Conservation (phyloP, 2,888 invertebrate genomes). For the Stictocephala bisonia region DNA sequence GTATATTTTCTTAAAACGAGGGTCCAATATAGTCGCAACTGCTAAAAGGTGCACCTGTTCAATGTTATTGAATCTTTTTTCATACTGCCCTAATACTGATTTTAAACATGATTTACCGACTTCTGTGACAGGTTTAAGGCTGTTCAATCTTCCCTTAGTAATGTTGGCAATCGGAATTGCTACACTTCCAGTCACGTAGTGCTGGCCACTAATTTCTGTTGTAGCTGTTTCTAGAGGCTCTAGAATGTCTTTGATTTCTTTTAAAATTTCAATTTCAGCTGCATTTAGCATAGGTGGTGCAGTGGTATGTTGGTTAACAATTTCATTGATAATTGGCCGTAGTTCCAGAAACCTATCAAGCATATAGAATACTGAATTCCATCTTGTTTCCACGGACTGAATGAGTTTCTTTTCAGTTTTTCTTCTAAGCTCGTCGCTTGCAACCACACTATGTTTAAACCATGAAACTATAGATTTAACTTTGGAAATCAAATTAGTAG, state of each 20-base stretch:
- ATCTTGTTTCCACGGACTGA: conserved; percentile 59
- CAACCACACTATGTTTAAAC: conserved; percentile 60
- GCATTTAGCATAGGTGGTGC: conserved; percentile 54
- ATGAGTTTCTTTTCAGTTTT: conserved; percentile 56
- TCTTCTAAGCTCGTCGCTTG: conserved; percentile 56
- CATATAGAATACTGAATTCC: conserved; percentile 60
- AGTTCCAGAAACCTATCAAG: conserved; percentile 59
- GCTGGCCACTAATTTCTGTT: conserved; percentile 54
- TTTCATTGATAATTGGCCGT: conserved; percentile 48
- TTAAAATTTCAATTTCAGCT: conserved; percentile 51
- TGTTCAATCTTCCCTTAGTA: conserved; percentile 21
- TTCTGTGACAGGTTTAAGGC: conserved; percentile 3
- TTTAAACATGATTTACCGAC: conserved; percentile 6
- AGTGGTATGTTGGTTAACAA: conserved; percentile 48
- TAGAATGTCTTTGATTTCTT: conserved; percentile 51
- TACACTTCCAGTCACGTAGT: conserved; percentile 53
- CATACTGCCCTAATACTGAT: conserved; percentile 13
- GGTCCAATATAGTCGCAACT: conserved; percentile 39
- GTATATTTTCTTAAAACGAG: conserved; percentile 38
- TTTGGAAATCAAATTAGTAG: conserved; percentile 56
- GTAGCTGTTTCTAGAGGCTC: conserved; percentile 54
- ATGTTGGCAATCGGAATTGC: conserved; percentile 51
- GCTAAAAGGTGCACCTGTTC: conserved; percentile 24
- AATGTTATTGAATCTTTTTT: conserved; percentile 30
- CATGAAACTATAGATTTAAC: conserved; percentile 59